Conservation (phyloP, 2,888 invertebrate genomes). For the Emmelina monodactyla region DNA sequence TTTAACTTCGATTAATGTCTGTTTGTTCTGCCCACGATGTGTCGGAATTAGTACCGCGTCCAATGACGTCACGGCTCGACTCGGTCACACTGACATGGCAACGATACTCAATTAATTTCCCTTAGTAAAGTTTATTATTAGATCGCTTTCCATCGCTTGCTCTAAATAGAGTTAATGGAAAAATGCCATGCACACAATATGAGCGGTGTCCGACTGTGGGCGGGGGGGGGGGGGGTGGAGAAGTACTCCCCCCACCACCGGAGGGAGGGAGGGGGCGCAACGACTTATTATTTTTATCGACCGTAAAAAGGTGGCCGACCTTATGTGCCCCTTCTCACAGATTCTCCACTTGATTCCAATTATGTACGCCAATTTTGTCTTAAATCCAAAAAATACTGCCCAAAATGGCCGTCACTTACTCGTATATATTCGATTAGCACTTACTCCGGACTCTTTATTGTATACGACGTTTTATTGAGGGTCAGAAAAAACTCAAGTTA, state of each 20-base stretch:
- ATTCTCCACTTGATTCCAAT: conserved; percentile 47
- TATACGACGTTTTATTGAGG: background rate
- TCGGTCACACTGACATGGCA: too few relatives aligned
- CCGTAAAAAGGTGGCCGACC: conserved; percentile 59
- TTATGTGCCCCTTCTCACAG: conserved; percentile 40
- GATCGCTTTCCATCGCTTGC: too few relatives aligned
- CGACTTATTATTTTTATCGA: conserved; percentile 61
- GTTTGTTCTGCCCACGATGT: conserved; percentile 28
- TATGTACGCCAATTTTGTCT: conserved; percentile 55
- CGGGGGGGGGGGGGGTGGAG: conserved; percentile 20
- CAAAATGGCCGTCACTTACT: conserved; percentile 32
- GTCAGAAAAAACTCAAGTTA: background rate
- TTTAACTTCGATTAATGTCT: conserved; percentile 62
- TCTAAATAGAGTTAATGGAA: conserved; percentile 21
- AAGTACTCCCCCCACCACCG: conserved; percentile 17
- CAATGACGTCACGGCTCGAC: too few relatives aligned
- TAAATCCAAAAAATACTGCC: conserved; percentile 50
- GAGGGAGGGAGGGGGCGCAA: conserved; percentile 22
- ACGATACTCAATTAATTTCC: too few relatives aligned
- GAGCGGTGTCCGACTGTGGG: conserved; percentile 56
- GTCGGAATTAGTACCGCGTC: background rate
- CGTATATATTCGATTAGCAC: conserved; percentile 29
- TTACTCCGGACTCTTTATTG: conserved; percentile 2
- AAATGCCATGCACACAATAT: conserved; percentile 49
- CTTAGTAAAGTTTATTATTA: too few relatives aligned